These are phyloP conservation scores for Ciconia maguari DNA, from an alignment of 2,113 vertebrate genomes.

Conservation along the genomic window DNA sequence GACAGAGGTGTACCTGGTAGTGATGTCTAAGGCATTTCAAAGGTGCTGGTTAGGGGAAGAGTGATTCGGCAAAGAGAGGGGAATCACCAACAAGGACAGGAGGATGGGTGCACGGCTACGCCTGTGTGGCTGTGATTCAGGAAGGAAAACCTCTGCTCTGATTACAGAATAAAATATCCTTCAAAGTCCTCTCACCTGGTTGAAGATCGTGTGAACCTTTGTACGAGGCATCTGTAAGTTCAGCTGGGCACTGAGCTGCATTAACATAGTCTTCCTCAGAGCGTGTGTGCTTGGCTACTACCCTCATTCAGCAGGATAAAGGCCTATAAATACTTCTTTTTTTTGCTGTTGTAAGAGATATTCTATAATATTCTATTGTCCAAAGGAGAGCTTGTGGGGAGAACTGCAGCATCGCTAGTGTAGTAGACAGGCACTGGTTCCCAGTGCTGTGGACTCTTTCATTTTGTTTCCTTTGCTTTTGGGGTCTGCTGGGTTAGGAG, in stretches of 20 bases:
- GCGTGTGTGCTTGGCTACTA: not conserved
- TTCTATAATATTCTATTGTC: not conserved
- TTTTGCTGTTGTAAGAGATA: not conserved
- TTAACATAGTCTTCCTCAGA: not conserved
- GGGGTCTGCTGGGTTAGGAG: not conserved
- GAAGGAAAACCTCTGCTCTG: not conserved
- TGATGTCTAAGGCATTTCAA: not conserved
- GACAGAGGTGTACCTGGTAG: rapidly evolving
- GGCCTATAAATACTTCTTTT: not conserved
- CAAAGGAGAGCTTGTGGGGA: not conserved
- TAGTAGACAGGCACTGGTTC: not conserved
- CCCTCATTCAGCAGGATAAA: not conserved
- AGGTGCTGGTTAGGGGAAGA: not conserved
- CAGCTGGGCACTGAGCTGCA: not conserved
- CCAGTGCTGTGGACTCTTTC: not conserved
- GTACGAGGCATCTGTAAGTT: not conserved
- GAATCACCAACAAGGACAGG: not conserved
- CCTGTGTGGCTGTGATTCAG: not conserved
- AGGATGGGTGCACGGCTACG: not conserved
- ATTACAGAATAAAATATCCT: not conserved
- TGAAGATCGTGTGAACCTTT: not conserved
- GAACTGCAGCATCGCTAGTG: rapidly evolving
- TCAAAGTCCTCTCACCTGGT: not conserved
- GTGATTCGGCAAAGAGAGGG: not conserved
- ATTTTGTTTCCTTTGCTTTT: not conserved